phyloP scores from a whole-genome alignment of 2,888 invertebrate species.

The Chaetogeoica ovagalla region DNA sequence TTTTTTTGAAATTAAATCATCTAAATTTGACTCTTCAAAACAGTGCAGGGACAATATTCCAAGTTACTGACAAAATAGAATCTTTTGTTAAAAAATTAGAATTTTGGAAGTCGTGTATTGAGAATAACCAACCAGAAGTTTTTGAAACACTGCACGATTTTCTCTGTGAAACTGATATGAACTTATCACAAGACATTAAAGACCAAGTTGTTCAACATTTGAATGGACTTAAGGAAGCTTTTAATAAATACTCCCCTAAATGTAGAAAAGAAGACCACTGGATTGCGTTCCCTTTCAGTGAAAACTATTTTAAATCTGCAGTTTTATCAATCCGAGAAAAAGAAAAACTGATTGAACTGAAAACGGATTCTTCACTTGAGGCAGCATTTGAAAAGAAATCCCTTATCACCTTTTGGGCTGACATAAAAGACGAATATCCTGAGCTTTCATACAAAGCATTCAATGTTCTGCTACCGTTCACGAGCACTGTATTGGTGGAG shows the following conservation, averaged over 20 bases:
- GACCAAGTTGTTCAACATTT: slow-evolving; percentile 10
- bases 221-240: not conserved
- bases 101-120: not conserved
- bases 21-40: slow-evolving; percentile 9
- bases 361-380: slow-evolving; percentile 14
- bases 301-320: slow-evolving; percentile 20
- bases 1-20: slow-evolving; percentile 8
- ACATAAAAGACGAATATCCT: slow-evolving; percentile 1
- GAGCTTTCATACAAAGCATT: slow-evolving; percentile 14
- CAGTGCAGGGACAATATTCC: not conserved
- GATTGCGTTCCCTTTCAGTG: slow-evolving; percentile 1
- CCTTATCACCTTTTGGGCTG: not conserved
- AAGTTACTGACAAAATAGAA: not conserved
- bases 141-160: slow-evolving; percentile 13
- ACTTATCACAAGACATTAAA: slow-evolving; percentile 12
- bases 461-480: slow-evolving; percentile 7
- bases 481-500: not conserved
- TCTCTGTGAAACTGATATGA: slow-evolving; percentile 5
- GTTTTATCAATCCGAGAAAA: slow-evolving; percentile 6
- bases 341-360: slow-evolving; percentile 21
- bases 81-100: not conserved
- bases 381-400: slow-evolving; percentile 9
- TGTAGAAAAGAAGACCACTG: not conserved
- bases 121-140: slow-evolving; percentile 9
- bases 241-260: slow-evolving; percentile 6